Evolutionary conservation across 2,888 invertebrate species (phyloP), one percentile per base, ranked within the genome.

Genomic region (Dicroscelio sp.): DNA sequence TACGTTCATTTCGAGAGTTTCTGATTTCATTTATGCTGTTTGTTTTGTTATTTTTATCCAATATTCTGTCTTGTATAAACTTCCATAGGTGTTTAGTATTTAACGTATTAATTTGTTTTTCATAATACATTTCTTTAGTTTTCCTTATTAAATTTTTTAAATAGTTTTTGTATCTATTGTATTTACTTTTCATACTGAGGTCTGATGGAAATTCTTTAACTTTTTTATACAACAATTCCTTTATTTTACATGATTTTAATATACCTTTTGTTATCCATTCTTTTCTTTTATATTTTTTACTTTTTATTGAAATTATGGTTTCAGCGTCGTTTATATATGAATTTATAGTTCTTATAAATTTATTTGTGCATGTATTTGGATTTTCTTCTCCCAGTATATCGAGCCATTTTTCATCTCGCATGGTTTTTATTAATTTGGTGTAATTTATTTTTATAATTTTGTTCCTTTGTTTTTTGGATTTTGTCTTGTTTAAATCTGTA

Each of bases 241-340:
- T 76, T 14, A 31, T 33, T 20, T 12, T 55, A 14, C 75, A 75
- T 8, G 75, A 75, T 55, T 75, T 52, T 14, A 75, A 33, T 31
- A 75, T 30, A 12, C 75, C 75, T n/a, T 30, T 75, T n/a, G 75
- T 75, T 4, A 75, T 75, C 75, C 55, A 75, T 20, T 52, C 14
- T 55, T 75, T 75, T n/a, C 55, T 27, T n/a, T 14, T 20, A 17
- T 48, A 17, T 17, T 48, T 27, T 75, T 55, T 55, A n/a, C 27
- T 75, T 75, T 55, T 75, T 31, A 12, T 33, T 17, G 20, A n/a
- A 33, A n/a, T 23, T 33, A 33, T 67, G 33, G 6, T 38, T 55
- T 20, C 31, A 12, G 23, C 48, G n/a, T 10, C 8, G 4, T 10
- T 43, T 25, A 30, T 52, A 5, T 23, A 31, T 12, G 33, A 55